phyloP scores from a whole-genome alignment of 2,797 vertebrate species.

The Rhabdophis nuchalis region DNA sequence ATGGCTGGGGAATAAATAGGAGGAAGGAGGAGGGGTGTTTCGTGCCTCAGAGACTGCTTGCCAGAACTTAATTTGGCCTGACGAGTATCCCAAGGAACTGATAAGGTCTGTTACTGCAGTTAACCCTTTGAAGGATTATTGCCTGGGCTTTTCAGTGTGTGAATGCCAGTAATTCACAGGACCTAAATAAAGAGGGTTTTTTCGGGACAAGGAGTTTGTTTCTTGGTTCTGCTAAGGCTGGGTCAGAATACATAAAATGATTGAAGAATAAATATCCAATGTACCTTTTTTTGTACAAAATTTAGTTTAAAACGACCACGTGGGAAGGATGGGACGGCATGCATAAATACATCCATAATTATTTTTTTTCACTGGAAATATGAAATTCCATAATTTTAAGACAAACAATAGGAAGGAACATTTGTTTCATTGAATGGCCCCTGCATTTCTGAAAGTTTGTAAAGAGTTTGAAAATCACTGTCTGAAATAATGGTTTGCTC shows the following conservation, averaged over 20 bases:
- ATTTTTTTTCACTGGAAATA: not conserved
- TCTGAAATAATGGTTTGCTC: not conserved
- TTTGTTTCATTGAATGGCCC: not conserved
- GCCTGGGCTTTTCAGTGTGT: too few species aligned
- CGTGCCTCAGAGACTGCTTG: too few species aligned
- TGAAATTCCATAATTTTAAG: not conserved
- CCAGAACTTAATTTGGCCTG: too few species aligned
- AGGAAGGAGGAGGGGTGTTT: too few species aligned
- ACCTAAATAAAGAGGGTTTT: too few species aligned
- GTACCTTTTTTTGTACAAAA: not conserved
- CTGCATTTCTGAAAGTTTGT: not conserved
- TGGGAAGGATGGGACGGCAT: not conserved
- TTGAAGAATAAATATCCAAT: not conserved
- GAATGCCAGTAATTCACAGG: too few species aligned
- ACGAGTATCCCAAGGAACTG: too few species aligned
- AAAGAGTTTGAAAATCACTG: not conserved
- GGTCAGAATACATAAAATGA: not conserved
- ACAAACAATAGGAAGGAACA: not conserved
- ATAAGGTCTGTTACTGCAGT: too few species aligned
- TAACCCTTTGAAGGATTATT: too few species aligned
- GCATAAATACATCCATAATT: not conserved
- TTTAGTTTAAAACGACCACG: not conserved
- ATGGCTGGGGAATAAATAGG: too few species aligned
- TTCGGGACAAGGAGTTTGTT: too few species aligned
- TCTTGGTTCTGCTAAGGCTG: too few species aligned